phyloP scores from a whole-genome alignment of 2,888 invertebrate species.

The Bursaphelenchus okinawaensis region DNA sequence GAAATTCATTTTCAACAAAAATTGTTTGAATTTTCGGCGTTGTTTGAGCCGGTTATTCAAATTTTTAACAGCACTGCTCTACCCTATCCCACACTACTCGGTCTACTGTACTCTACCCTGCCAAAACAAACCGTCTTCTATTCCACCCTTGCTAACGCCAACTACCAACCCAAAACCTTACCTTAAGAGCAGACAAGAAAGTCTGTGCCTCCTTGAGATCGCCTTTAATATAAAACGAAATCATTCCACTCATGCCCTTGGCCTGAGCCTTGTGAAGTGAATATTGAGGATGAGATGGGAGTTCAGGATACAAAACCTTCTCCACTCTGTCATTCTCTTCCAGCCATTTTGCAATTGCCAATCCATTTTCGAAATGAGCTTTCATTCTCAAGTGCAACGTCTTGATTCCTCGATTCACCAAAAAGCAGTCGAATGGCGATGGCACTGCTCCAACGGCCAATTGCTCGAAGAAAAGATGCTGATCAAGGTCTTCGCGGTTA shows the following conservation, averaged over 20 bases:
- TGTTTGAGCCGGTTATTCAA: no score
- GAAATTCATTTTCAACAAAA: no score
- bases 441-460: constrained; percentile 68
- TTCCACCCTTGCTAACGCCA: no score
- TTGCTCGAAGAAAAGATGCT: constrained; percentile 69
- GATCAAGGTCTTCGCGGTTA: constrained; percentile 70
- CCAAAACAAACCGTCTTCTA: no score
- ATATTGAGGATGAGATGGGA: constrained; percentile 80
- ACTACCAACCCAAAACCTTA: no score
- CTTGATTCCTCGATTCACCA: constrained; percentile 82
- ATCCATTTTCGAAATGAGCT: constrained; percentile 74
- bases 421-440: constrained; percentile 89
- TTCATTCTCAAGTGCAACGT: constrained; percentile 87
- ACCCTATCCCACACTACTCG: no score
- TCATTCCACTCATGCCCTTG: constrained; percentile 74
- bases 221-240: constrained; percentile 80
- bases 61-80: no score
- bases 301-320: constrained; percentile 64
- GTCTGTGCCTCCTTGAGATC: constrained; percentile 69
- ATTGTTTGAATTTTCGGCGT: no score
- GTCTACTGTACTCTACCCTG: no score
- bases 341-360: constrained; percentile 75
- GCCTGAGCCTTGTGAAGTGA: constrained; percentile 74
- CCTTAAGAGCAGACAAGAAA: constrained; percentile 71
- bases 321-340: constrained; percentile 72